Percentiles rank a stretch among this genome's conserved stretches.
Evolutionary conservation across 2,888 invertebrate genomes (phyloP).

Genomic region (Encarsia formosa): DNA sequence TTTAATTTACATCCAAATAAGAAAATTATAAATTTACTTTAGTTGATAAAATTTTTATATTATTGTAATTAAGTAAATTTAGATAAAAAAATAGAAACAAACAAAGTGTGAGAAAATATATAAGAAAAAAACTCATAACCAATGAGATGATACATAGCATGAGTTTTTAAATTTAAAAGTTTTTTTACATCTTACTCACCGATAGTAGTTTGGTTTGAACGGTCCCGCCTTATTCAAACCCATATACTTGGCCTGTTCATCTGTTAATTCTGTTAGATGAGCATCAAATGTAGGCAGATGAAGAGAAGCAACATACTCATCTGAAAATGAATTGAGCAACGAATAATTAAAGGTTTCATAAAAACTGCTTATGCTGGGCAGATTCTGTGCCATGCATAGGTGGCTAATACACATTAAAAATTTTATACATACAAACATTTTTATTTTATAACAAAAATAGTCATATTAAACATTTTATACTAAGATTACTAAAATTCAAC

Average conservation of each 20-base stretch:
- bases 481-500: neutral
- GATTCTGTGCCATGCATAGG: no score
- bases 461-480: no score
- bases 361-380: no score
- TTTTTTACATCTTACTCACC: constrained; percentile 55
- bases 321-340: no score
- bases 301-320: constrained; percentile 96
- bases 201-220: constrained; percentile 97
- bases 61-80: no score
- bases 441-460: no score
- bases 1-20: no score
- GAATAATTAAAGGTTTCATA: no score
- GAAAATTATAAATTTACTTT: no score
- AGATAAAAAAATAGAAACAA: neutral
- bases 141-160: constrained; percentile 1
- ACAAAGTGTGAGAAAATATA: neutral
- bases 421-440: no score
- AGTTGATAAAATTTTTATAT: no score
- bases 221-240: constrained; percentile 97
- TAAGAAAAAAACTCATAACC: neutral
- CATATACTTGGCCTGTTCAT: constrained; percentile 96
- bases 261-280: constrained; percentile 89
- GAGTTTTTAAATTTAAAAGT: neutral
- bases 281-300: constrained; percentile 97
- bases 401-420: no score